Evolutionary conservation across 2,888 invertebrate genomes (phyloP).

Genomic region (Esperia sulphurella): DNA sequence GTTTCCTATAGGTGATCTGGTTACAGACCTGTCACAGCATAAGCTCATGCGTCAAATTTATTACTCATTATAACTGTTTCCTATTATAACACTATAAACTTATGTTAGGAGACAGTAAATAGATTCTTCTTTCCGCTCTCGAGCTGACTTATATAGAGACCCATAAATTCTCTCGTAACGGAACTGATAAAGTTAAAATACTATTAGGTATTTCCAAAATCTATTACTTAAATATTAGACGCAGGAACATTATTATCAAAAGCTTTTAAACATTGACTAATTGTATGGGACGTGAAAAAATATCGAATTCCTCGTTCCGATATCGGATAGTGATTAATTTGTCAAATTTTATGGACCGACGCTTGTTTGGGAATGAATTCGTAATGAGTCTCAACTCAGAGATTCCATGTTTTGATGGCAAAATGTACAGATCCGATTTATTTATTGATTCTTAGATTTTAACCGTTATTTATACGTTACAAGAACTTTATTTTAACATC

Average conservation of each 20-base stretch:
- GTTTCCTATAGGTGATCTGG: no score
- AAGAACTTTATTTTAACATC: background rate
- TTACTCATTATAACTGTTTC: no score
- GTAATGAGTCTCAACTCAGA: conserved; percentile 30
- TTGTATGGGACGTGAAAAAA: conserved; percentile 24
- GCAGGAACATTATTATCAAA: conserved; percentile 13
- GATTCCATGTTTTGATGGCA: conserved; percentile 20
- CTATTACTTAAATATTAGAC: conserved; percentile 12
- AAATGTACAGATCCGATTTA: conserved; percentile 15
- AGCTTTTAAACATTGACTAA: conserved; percentile 33
- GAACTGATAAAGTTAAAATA: conserved; percentile 16
- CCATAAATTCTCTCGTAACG: conserved; percentile 8
- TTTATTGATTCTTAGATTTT: conserved; percentile 10
- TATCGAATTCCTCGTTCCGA: conserved; percentile 27
- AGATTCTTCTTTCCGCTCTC: no score
- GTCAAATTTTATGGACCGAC: conserved; percentile 32
- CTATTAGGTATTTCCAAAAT: conserved; percentile 10
- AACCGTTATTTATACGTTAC: conserved; percentile 1
- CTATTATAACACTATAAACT: no score
- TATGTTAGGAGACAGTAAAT: no score
- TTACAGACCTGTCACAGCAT: no score
- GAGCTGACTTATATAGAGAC: background rate
- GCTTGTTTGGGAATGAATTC: conserved; percentile 32
- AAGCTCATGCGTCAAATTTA: no score
- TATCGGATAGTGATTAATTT: conserved; percentile 37